Evolutionary conservation across 1,140 invertebrate species (phyloP), one percentile per base, ranked within the genome.

Genomic region (Dinoponera quadriceps): DNA sequence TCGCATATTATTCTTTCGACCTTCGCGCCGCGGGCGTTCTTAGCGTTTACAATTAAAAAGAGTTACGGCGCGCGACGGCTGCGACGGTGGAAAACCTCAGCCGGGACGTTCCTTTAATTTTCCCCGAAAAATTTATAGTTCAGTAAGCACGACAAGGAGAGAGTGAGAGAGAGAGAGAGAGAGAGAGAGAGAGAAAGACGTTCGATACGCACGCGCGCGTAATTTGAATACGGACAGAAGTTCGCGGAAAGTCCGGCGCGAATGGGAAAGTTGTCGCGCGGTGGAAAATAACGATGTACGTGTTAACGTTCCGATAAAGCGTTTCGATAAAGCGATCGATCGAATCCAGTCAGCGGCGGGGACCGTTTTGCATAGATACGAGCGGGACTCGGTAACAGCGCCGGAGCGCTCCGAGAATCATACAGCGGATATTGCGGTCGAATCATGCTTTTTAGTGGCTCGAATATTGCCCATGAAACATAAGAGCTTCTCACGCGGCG

Each of bases 351-450:
- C 13, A 38, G 3, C 62, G 62, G 48, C 14, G 25, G 60, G 7
- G 62, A 75, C 20, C 38, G 13, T 16, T 62, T 63, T 63, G 14
- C 57, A 51, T 49, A 29, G n/a, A 63, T 74, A 62, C 11, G 13
- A 74, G 13, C 27, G 44, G 18, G 29, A 49, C 25, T 62, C 48
- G 44, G 44, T 4, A 60, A 4, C n/a, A n/a, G n/a, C n/a, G n/a
- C 18, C 0, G 25, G 25, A 44, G 13, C 59, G 49, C 7, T n/a
- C 25, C 16, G 25, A 7, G 25, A 63, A 63, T 59, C 33, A 44
- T 29, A 49, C 49, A 13, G 14, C 44, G 59, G 38, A 75, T 65
- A 65, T 75, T 65, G 3, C n/a, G 27, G 44, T 75, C 51, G 14
- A 33, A 75, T 65, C 44, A 20, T 22, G 7, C 1, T 75, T 54